Conservation (phyloP, 2,113 vertebrate species). For the Vulpes ferrilata region DNA sequence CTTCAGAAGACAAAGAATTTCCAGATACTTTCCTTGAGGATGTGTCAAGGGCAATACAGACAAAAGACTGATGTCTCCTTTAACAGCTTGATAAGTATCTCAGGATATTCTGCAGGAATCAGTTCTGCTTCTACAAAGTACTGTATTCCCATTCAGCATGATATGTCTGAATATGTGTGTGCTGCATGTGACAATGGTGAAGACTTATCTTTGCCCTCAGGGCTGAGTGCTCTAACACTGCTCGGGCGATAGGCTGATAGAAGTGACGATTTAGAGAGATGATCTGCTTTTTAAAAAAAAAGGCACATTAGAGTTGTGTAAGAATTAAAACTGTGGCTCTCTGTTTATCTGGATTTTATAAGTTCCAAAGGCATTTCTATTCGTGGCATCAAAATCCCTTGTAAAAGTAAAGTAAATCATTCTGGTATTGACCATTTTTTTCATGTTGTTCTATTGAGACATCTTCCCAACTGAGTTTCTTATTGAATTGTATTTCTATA, state of each 20-base stretch:
- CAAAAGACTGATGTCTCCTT: conserved; percentile 94
- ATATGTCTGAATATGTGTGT: conserved; percentile 89
- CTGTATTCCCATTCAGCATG: conserved; percentile 90
- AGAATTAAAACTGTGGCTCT: conserved; percentile 91
- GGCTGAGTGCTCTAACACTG: conserved; percentile 87
- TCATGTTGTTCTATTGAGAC: conserved; percentile 89
- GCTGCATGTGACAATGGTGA: conserved; percentile 88
- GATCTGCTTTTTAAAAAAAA: conserved; percentile 87
- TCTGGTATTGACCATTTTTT: conserved; percentile 91
- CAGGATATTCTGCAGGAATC: conserved; percentile 89
- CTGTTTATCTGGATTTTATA: conserved; percentile 88
- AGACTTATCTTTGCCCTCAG: conserved; percentile 93
- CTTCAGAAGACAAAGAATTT: conserved; percentile 93
- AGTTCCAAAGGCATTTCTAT: conserved; percentile 91
- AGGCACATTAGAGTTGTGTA: conserved; percentile 87
- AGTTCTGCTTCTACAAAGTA: conserved; percentile 88
- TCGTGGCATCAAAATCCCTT: conserved; percentile 88
- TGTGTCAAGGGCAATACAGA: conserved; percentile 93
- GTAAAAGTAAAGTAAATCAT: conserved; percentile 91
- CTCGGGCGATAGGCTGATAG: conserved; percentile 88
- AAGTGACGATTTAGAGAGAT: conserved; percentile 87
- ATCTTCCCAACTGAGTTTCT: conserved; percentile 93
- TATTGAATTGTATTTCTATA: conserved; percentile 94
- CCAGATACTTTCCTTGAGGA: conserved; percentile 90
- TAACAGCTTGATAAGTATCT: conserved; percentile 93